phyloP scores from a whole-genome alignment of 2,888 invertebrate species.

The Itoplectis maculator region DNA sequence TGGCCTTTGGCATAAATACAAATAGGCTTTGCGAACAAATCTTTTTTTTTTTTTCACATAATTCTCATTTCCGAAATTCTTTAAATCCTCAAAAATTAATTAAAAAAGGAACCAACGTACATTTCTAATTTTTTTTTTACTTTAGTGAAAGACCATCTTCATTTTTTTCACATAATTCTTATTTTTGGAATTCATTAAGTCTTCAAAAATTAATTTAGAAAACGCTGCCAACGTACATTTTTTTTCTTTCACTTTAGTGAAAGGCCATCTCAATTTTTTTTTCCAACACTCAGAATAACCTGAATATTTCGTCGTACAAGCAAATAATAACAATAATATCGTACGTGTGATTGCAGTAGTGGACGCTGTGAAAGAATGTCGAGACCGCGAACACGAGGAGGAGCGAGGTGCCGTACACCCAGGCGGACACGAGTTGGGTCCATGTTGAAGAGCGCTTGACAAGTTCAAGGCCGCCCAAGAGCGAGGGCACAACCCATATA shows the following conservation, averaged over 20 bases:
- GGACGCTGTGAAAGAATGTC: conserved; percentile 95
- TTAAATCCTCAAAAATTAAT: too few relatives aligned
- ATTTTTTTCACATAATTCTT: too few relatives aligned
- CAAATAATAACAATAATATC: conserved; percentile 1
- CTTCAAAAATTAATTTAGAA: too few relatives aligned
- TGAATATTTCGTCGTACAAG: not conserved
- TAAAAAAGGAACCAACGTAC: too few relatives aligned
- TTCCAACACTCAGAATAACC: not conserved
- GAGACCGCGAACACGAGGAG: conserved; percentile 95
- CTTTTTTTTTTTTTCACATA: not conserved
- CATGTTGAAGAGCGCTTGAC: conserved; percentile 90
- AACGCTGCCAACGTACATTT: too few relatives aligned
- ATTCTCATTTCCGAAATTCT: too few relatives aligned
- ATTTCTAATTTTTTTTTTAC: too few relatives aligned
- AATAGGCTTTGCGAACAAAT: not conserved
- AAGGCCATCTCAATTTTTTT: not conserved
- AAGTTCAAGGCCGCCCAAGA: conserved; percentile 91
- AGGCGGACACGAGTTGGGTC: conserved; percentile 92
- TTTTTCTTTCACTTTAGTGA: too few relatives aligned
- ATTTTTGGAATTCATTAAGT: too few relatives aligned
- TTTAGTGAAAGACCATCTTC: too few relatives aligned
- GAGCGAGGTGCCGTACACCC: conserved; percentile 94
- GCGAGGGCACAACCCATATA: conserved; percentile 94
- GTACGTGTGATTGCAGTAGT: conserved; percentile 88
- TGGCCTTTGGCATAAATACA: not conserved